These are phyloP conservation scores for Barypeithes pellucidus DNA, from an alignment of 2,888 invertebrate species.

Conservation along the genomic window DNA sequence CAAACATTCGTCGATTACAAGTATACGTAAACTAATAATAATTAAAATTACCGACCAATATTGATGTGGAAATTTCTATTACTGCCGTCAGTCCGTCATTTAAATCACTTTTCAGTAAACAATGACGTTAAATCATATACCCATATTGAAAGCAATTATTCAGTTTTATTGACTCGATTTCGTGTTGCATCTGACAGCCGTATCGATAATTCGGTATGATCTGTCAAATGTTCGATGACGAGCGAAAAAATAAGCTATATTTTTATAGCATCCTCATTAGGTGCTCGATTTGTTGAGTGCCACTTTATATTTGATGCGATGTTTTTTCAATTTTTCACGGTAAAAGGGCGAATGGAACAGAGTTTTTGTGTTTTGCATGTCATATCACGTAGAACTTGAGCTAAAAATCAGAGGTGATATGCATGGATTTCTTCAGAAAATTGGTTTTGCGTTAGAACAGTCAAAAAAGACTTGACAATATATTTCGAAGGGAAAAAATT, in stretches of 20 bases:
- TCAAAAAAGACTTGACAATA: too few species aligned
- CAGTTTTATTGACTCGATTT: slow-evolving; percentile 21
- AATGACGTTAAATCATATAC: slow-evolving; percentile 27
- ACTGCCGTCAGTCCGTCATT: slow-evolving; percentile 28
- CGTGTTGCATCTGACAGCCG: slow-evolving; percentile 22
- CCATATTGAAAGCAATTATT: slow-evolving; percentile 28
- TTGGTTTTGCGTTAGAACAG: background rate
- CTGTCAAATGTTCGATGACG: slow-evolving; percentile 21
- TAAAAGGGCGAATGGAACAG: slow-evolving; percentile 8
- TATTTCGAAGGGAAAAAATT: too few species aligned
- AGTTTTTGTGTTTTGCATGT: slow-evolving; percentile 18
- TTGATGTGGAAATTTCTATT: slow-evolving; percentile 38
- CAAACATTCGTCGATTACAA: slow-evolving; percentile 14
- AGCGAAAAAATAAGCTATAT: slow-evolving; percentile 26
- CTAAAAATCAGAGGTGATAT: background rate
- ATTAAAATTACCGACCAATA: slow-evolving; percentile 28
- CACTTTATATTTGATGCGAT: slow-evolving; percentile 19
- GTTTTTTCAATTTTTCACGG: slow-evolving; percentile 21
- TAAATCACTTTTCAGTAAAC: slow-evolving; percentile 28
- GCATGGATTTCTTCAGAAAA: background rate
- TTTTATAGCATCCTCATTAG: slow-evolving; percentile 12
- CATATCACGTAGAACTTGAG: slow-evolving; percentile 12
- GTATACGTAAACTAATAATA: slow-evolving; percentile 30
- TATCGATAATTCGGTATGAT: slow-evolving; percentile 25
- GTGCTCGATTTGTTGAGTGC: slow-evolving; percentile 25